Base-by-base conservation (phyloP, 2,888 invertebrate genomes). In the Peribatodes rhomboidaria region DNA sequence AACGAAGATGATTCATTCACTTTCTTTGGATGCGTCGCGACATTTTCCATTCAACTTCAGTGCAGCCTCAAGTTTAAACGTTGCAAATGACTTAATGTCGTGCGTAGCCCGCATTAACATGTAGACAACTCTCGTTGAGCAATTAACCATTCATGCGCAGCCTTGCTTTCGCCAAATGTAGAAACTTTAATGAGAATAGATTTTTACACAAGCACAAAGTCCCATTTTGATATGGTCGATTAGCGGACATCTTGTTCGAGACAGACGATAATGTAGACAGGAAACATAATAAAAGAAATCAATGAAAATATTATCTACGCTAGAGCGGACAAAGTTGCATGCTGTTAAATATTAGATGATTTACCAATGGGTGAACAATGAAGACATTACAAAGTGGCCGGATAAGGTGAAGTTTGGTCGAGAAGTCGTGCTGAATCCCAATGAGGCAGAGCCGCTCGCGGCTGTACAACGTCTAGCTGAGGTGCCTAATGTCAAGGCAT, bases 341-440 rank as follows among this genome's bases (percentile, higher is more conserved):
- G 68, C 61, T 72, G 73, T 70, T 73, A 80, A 79, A 78, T 79
- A 81, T 81, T 83, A 73, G 74, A 74, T 80, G 80, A 85, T 87
- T 83, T 86, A 79, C 85, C 83, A 85, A 85, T 81, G 74, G 78
- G 84, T 83, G 80, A 87, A 92, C 92, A 93, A 92, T 92, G 83
- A 88, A 88, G 83, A 90, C 90, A 90, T 92, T 90, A 90, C 81
- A 78, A 83, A 79, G 79, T 84, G 77, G 74, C 87, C 91, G 84
- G 82, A 89, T 90, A 92, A 85, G 91, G 92, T 77, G 78, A 84
- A 82, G 86, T 87, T 87, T 84, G 81, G 84, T 79, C 75, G 81
- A 83, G 77, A 83, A 72, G 82, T 85, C 83, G 86, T 84, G 84
- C 84, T 88, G 90, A 89, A 92, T 92, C 83, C 75, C 82, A 90